Conservation (phyloP, 1,140 invertebrate genomes). For the Trichonephila clavata region DNA sequence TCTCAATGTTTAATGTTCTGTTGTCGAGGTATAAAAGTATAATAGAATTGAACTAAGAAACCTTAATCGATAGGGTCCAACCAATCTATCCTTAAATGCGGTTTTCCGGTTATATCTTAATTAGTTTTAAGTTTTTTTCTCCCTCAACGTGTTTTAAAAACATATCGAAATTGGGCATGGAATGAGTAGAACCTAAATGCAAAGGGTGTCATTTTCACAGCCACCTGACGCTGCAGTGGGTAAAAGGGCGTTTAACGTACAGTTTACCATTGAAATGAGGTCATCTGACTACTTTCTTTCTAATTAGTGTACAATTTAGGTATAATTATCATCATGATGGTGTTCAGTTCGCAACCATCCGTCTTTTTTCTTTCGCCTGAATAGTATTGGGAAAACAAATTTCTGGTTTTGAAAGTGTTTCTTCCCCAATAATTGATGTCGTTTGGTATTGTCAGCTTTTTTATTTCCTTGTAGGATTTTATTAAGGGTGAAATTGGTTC, state of each 20-base stretch:
- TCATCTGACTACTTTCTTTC: conserved; percentile 17
- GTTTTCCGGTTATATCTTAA: too few relatives aligned
- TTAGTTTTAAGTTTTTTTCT: too few relatives aligned
- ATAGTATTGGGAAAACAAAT: neutral
- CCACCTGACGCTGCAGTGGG: conserved; percentile 2
- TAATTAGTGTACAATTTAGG: conserved; percentile 41
- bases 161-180: neutral
- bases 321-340: conserved; percentile 28
- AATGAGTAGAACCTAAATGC: neutral
- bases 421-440: neutral
- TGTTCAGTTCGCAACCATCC: neutral
- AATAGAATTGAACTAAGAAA: too few relatives aligned
- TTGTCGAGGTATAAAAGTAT: too few relatives aligned
- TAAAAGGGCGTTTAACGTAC: conserved; percentile 7
- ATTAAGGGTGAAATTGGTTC: too few relatives aligned
- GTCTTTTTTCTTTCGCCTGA: neutral
- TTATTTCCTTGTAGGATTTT: neutral
- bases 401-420: neutral
- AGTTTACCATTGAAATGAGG: conserved; percentile 13
- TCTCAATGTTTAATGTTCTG: too few relatives aligned
- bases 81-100: too few relatives aligned
- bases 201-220: conserved; percentile 29
- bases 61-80: too few relatives aligned
- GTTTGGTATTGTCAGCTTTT: neutral
- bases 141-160: too few relatives aligned